phyloP scores from a whole-genome alignment of 2,797 vertebrate species.

The Chromis chromis region DNA sequence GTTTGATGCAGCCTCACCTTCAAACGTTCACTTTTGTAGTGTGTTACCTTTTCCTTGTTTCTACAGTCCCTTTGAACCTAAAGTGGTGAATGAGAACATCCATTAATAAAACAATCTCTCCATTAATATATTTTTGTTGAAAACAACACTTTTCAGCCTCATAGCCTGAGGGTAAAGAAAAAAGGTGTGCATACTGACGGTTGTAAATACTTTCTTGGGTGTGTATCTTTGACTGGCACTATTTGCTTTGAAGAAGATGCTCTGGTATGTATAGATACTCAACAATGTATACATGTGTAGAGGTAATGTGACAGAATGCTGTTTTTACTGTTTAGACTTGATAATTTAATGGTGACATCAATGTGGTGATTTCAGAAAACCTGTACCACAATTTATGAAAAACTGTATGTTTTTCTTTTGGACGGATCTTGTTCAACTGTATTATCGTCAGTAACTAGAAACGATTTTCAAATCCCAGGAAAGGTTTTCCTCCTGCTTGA shows the following conservation, averaged over 20 bases:
- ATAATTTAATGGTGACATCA: too few species aligned
- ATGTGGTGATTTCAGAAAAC: neutral
- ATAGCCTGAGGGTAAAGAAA: neutral
- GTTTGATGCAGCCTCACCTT: conserved; percentile 21
- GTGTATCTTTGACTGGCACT: too few species aligned
- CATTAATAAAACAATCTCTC: neutral
- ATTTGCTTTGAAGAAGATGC: neutral
- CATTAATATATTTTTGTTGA: neutral
- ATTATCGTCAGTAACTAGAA: neutral
- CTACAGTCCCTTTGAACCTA: neutral
- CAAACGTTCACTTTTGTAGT: neutral
- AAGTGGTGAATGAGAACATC: neutral
- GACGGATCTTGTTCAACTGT: neutral
- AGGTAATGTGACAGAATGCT: too few species aligned
- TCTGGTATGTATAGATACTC: neutral
- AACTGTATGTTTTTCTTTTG: neutral
- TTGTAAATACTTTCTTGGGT: too few species aligned
- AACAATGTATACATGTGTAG: too few species aligned
- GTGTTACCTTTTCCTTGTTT: neutral
- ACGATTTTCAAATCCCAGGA: neutral
- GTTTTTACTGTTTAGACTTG: too few species aligned
- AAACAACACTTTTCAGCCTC: neutral
- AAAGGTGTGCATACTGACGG: neutral
- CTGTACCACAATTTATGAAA: neutral
- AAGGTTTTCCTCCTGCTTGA: conserved; percentile 2